Percentiles rank a stretch among this genome's conserved stretches.
Evolutionary conservation across 2,888 invertebrate genomes (phyloP).

Genomic region (Rhaphigaster nebulosa): DNA sequence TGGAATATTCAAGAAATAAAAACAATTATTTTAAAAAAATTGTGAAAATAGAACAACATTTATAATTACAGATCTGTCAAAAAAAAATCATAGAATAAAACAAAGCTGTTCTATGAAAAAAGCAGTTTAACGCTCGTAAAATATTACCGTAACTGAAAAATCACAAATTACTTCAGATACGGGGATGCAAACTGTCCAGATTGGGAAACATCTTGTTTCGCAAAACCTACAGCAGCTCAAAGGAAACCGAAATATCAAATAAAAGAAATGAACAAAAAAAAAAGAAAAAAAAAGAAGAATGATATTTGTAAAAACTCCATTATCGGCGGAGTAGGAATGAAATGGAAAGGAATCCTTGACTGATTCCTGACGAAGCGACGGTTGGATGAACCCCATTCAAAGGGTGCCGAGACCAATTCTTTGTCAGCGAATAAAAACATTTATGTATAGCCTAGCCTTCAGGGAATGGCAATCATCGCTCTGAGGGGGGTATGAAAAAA

Average conservation of each 20-base stretch:
- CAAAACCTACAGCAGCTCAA: not conserved
- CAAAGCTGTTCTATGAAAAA: no score
- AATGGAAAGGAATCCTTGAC: slow-evolving; percentile 48
- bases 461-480: slow-evolving; percentile 39
- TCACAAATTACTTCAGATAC: not conserved
- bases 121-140: not conserved
- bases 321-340: not conserved
- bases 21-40: no score
- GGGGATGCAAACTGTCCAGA: not conserved
- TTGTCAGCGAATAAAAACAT: slow-evolving; percentile 49
- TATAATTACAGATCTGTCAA: no score
- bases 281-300: not conserved
- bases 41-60: no score
- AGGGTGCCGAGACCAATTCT: slow-evolving; percentile 45
- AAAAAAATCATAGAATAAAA: no score
- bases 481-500: slow-evolving; percentile 36
- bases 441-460: slow-evolving; percentile 44
- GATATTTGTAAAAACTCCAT: not conserved
- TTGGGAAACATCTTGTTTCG: not conserved
- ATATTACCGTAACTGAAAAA: not conserved
- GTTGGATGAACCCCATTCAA: slow-evolving; percentile 49
- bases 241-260: not conserved
- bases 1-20: no score
- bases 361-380: not conserved
- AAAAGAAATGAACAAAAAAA: no score